Base-by-base conservation (phyloP, 2,113 vertebrate genomes). In the Lynx canadensis region DNA sequence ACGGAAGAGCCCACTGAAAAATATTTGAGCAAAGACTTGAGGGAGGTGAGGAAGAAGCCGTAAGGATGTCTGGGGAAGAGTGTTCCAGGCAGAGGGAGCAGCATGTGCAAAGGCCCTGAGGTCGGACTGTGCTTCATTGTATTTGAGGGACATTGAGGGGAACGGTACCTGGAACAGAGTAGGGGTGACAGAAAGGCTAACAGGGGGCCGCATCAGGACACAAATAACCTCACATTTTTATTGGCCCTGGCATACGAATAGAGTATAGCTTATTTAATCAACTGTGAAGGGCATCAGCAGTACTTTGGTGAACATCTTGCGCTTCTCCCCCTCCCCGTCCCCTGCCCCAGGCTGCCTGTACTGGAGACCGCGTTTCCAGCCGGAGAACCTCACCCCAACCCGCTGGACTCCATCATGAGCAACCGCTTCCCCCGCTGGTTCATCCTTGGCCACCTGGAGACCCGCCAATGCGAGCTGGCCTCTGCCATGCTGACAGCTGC, bases 371-470 rank as follows among this genome's bases (percentile, higher is more conserved):
- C 96, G 0, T 60, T 98, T 18, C 96, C 97, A 0, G 95, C 98
- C 1, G 97, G 95, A 29, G 98, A 98, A 7, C 69, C 97, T 68
- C 97, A 95, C 33, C 97, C 98, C 91, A 97, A 55, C 86, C 97
- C 98, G 0, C 96, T 98, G 87, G 98, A 98, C 89, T 98, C 98
- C 18, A 97, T 98, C 96, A 48, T 96, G 76, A 98, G 96, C 93
- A 98, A 96, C 84, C 98, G 97, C 50, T 98, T 98, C 19, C 98
- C 98, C 21, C 98, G 98, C 66, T 99, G 98, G 98, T 98, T 98
- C 94, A 98, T 98, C 91, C 97, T 98, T 0, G 98, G 98, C 36
- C 98, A 99, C 92, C 95, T 99, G 63, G 98, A 99, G 86, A 99
- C 98, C 0, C 98, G 98, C 23, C 98, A 99, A 97, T 98, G 98